These are phyloP conservation scores for Bradypodion ventrale DNA, from an alignment of 2,797 vertebrate genomes.

Conservation along the genomic window DNA sequence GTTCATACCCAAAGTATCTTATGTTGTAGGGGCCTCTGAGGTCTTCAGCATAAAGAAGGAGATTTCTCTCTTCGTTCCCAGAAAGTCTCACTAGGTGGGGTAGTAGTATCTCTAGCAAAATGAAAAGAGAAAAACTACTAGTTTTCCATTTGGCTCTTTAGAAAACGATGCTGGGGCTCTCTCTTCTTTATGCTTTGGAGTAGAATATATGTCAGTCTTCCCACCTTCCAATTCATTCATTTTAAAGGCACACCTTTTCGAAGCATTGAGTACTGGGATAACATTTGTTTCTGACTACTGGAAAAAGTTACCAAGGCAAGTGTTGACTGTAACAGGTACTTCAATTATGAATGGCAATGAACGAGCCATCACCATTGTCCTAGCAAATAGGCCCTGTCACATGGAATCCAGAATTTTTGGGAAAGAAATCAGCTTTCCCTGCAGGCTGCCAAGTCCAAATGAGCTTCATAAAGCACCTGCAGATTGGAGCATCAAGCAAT, in stretches of 20 bases:
- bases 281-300: conserved; percentile 11
- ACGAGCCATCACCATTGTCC: conserved; percentile 77
- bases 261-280: conserved; percentile 39
- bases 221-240: not conserved
- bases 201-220: accelerated
- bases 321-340: conserved; percentile 72
- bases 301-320: conserved; percentile 54
- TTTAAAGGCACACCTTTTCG: not conserved
- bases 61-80: not conserved
- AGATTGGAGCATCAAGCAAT: conserved; percentile 84
- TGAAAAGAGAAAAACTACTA: not conserved
- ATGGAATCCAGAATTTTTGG: conserved; percentile 77
- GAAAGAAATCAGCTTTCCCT: conserved; percentile 79
- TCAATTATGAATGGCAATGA: conserved; percentile 68
- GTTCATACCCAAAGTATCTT: not conserved
- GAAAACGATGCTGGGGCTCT: accelerated
- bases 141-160: not conserved
- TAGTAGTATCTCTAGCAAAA: conserved; percentile 1
- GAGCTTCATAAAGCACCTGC: conserved; percentile 90
- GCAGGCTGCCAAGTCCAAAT: conserved; percentile 84
- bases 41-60: not conserved
- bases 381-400: conserved; percentile 86
- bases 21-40: not conserved
- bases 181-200: not conserved
- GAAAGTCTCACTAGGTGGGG: conserved; percentile 18